A percentile compares a stretch with the other conserved stretches of the same genome.
These are phyloP conservation scores for Brachyhypopomus gauderio DNA, from an alignment of 2,113 vertebrate species.

Conservation along the genomic window DNA sequence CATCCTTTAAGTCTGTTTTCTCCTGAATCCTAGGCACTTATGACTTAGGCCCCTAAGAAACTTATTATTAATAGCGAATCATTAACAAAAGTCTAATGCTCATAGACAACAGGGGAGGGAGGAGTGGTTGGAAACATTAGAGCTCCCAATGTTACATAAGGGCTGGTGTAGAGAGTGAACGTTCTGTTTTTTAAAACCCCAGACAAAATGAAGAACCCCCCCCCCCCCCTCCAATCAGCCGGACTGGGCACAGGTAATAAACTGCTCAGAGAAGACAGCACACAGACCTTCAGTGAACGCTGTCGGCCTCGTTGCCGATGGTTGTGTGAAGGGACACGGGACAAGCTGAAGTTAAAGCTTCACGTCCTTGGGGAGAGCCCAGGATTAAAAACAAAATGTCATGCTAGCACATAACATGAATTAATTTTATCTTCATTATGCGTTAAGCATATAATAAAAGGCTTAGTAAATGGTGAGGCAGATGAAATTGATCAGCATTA, in stretches of 20 bases:
- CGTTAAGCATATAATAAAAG: constrained; percentile 37
- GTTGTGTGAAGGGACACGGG: constrained; percentile 38
- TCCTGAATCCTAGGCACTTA: constrained; percentile 22
- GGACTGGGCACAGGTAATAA: constrained; percentile 23
- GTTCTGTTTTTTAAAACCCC: background rate
- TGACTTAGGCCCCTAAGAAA: background rate
- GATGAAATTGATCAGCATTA: constrained; percentile 33
- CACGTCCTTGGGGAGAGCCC: constrained; percentile 20
- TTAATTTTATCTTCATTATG: constrained; percentile 44
- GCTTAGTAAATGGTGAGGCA: constrained; percentile 41
- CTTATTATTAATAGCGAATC: constrained; percentile 14
- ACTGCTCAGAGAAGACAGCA: constrained; percentile 2
- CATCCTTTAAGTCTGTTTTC: constrained; percentile 27
- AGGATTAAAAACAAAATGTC: constrained; percentile 28
- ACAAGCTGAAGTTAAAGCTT: constrained; percentile 47
- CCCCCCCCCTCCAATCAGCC: background rate
- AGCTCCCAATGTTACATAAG: constrained; percentile 13
- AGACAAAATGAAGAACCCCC: constrained; percentile 29
- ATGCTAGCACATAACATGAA: constrained; percentile 44
- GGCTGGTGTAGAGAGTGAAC: background rate
- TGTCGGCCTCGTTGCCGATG: constrained; percentile 27
- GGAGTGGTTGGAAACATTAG: background rate
- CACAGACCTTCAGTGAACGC: constrained; percentile 31
- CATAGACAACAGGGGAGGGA: background rate
- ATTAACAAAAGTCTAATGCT: constrained; percentile 23